Evolutionary conservation across 2,113 vertebrate species (phyloP).

Genomic region (Gulo gulo): DNA sequence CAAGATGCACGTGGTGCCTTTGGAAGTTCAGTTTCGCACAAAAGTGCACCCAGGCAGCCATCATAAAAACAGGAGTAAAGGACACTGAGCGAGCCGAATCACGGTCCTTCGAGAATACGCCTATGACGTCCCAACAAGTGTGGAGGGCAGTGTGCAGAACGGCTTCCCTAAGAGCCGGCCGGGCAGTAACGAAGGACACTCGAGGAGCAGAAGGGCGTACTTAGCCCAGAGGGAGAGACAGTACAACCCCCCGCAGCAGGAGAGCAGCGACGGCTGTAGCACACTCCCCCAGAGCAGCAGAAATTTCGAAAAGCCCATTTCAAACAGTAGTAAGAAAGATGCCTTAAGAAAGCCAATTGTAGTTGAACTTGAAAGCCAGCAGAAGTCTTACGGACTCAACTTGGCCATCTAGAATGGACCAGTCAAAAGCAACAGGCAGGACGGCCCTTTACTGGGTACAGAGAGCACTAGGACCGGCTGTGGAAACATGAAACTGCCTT

Average conservation of each 20-base stretch:
- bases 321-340: constrained; percentile 85
- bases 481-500: constrained; percentile 99
- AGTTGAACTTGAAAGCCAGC: constrained; percentile 88
- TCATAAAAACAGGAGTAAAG: constrained; percentile 93
- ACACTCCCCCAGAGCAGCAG: constrained; percentile 89
- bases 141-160: constrained; percentile 95
- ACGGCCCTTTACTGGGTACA: constrained; percentile 81
- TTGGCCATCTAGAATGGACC: constrained; percentile 89
- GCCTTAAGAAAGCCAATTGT: constrained; percentile 81
- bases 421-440: constrained; percentile 85
- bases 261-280: constrained; percentile 94
- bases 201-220: constrained; percentile 90
- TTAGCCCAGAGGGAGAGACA: constrained; percentile 92
- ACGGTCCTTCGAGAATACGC: constrained; percentile 94
- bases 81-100: constrained; percentile 92
- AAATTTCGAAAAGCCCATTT: constrained; percentile 82
- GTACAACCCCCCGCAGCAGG: constrained; percentile 91
- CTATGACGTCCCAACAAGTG: constrained; percentile 95
- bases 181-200: constrained; percentile 86
- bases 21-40: constrained; percentile 92
- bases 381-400: constrained; percentile 96
- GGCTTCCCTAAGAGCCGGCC: constrained; percentile 85
- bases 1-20: constrained; percentile 94
- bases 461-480: constrained; percentile 91
- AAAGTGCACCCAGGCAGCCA: constrained; percentile 89